These are phyloP conservation scores for Montipora efflorescens DNA, from an alignment of 64 coral and sea anemone genomes.

Conservation along the genomic window DNA sequence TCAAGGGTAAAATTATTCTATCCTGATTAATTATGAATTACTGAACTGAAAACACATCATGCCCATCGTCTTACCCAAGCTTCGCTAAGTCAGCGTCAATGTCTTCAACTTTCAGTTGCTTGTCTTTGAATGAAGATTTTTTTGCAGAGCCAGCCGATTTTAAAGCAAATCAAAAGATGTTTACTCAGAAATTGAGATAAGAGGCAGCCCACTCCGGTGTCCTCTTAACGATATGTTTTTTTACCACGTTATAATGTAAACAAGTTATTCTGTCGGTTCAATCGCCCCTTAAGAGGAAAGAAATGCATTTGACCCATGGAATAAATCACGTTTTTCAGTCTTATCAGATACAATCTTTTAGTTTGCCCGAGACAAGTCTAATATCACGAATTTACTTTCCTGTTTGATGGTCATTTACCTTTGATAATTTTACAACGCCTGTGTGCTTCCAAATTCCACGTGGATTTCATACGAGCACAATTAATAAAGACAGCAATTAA, in stretches of 20 bases:
- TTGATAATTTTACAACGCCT: not conserved
- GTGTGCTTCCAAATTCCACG: not conserved
- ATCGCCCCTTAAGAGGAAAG: no score
- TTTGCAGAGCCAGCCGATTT: not conserved
- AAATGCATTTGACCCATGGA: not conserved
- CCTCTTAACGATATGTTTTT: constrained; percentile 34
- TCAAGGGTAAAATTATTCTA: no score
- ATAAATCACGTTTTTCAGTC: not conserved
- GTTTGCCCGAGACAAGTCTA: not conserved
- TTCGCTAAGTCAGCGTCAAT: not conserved
- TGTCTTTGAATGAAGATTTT: constrained; percentile 3
- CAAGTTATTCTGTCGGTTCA: not conserved
- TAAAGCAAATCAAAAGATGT: constrained; percentile 5
- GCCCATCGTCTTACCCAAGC: not conserved
- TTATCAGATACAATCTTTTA: not conserved
- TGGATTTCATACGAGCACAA: no score
- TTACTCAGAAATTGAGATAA: constrained; percentile 37
- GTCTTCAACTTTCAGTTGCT: not conserved
- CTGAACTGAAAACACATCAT: no score
- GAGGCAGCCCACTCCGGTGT: not conserved
- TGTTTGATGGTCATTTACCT: not conserved
- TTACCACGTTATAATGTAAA: not conserved
- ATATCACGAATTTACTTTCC: not conserved
- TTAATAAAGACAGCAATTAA: not conserved
- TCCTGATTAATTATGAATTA: no score